Evolutionary conservation across 2,797 vertebrate genomes (phyloP), one percentile per base, ranked within the genome.

Genomic region (Acipenser ruthenus): DNA sequence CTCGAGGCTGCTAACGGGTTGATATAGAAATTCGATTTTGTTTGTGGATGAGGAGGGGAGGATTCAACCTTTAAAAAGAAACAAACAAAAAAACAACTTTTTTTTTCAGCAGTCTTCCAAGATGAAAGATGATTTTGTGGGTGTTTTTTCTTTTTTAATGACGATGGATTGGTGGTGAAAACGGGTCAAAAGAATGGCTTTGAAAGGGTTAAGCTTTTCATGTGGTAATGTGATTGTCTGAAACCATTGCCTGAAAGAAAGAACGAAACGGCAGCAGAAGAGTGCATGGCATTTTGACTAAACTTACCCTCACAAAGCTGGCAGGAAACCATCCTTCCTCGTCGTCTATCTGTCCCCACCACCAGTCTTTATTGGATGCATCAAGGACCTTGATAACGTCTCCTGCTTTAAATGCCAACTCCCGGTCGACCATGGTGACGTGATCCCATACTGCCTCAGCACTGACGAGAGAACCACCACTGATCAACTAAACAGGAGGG

Each of bases 401-500:
- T 74, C 96, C 96, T 70, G 95, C 96, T 87, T 98, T 98, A 94
- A 99, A 98, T 71, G 96, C 96, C 95, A 99, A 91, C 93, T 99
- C 96, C 84, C 95, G 95, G 91, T 97, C 96, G 84, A 95, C 95
- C 96, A 98, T 98, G 89, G 96, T 98, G 92, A 99, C 96, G 88
- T 99, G 96, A 94, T 99, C 96, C 96, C 96, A 98, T 96, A 98
- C 95, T 91, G 96, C 96, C 95, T 99, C 96, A 83, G 96, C 96
- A 84, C 94, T 97, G 87, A 99, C 93, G 87, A 97, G 93, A 86
- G 95, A 96, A 82, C 96, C 95, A 88, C 95, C 94, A 89, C 92
- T 97, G 92, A 98, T 96, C 87, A 90, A 86, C 89, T 91, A 64
- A 15, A 71, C 67, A 68, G 68, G 67, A 11, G 10, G 9, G 9